Base-by-base conservation (phyloP, 2,888 invertebrate genomes). In the Platycnemis pennipes region DNA sequence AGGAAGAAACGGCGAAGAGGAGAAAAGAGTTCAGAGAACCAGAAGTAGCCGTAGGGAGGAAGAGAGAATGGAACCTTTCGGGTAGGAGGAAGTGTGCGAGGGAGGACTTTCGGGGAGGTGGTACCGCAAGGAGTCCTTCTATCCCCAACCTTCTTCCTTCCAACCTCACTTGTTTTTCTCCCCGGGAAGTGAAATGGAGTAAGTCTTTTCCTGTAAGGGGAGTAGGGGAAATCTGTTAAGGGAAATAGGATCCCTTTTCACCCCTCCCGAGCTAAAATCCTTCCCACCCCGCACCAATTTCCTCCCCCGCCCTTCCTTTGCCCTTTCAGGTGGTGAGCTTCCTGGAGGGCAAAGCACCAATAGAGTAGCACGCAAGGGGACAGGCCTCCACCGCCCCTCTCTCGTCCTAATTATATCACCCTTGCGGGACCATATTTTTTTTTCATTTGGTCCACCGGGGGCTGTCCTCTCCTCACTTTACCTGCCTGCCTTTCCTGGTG, bases 131-230 rank as follows among this genome's bases (percentile, higher is more conserved):
- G 77, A 16, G 13, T 37, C 31, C 0, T 37, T 8, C 63, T 19
- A 0, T 8, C 11, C 37, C 77, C 77, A 26, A 26, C 77, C 13
- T 31, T 37, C 77, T 13, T 77, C 37, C 69, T 4, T 0, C 69
- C 31, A 5, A 2, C 69, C 1, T n/a, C 19, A 16, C 69, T 37
- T 77, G 77, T n/a, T 77, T 77, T 77, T 77, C 77, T 3, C 37
- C 13, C 11, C 37, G 37, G 77, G 77, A 37, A 77, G 77, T 77
- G 77, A 37, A 77, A 77, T 37, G 77, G 77, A 77, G 77, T 31
- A 77, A 77, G 77, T 77, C 77, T 77, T 77, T 77, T 77, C 77
- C 77, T 77, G 77, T 31, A 37, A 13, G 77, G 77, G 77, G 31
- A 37, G 77, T 8, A 13, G 1, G 77, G 77, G n/a, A 37, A 77